Base-by-base conservation (phyloP, 2,888 invertebrate species). In the Formica aserva region DNA sequence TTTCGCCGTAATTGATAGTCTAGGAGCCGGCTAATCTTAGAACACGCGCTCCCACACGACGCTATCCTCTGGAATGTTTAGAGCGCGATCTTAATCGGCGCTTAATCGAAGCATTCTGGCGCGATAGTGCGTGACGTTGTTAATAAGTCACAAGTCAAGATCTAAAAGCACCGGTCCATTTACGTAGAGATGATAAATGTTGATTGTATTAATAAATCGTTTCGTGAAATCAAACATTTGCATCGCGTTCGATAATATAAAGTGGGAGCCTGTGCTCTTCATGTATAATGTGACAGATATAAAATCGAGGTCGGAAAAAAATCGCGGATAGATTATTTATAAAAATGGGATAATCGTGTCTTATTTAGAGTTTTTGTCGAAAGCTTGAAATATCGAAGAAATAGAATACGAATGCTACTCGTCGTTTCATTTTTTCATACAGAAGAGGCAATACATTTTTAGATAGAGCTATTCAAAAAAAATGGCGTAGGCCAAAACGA, bases 191-290 rank as follows among this genome's bases (percentile, higher is more conserved):
- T 71, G 55, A 55, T 15, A 32, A 6, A 52, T 22, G 15, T 32
- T 35, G 69, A 32, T 35, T 35, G 32, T n/a, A 32, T 57, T 35
- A 55, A 71, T 57, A 35, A 72, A 18, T 38, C 15, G 32, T 32
- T 26, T 35, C 71, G 35, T 72, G 18, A 11, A 57, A 69, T 82
- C 60, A 82, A 86, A 71, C 35, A 87, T 87, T 81, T 83, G 82
- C 75, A 83, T 52, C 72, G 85, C 75, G 41, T 71, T 60, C 22
- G 55, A 32, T 22, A 22, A 35, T 35, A 22, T 15, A 1, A 38
- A 41, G 32, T 15, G n/a, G 13, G 13, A 45, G n/a, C 8, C 41
- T 29, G 38, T 0, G 15, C 15, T 8, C 18, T 29, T 13, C 29
- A 22, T n/a, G 18, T 13, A 32, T 29, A 45, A 41, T 66, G 26